Evolutionary conservation across 2,113 vertebrate genomes (phyloP).

Genomic region (Chiloscyllium plagiosum): DNA sequence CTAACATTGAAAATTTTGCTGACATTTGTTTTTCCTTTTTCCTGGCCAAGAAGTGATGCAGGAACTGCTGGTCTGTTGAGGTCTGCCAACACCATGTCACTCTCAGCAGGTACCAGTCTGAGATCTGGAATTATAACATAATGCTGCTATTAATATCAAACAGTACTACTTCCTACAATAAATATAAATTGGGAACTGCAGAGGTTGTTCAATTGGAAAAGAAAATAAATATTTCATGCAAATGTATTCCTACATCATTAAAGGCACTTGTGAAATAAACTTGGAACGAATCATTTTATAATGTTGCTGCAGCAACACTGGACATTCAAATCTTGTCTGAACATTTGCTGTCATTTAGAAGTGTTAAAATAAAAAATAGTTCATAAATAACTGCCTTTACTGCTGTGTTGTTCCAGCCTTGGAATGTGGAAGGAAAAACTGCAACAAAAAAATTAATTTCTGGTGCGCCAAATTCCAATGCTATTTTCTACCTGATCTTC

Average conservation of each 20-base stretch:
- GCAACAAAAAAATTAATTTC: background rate
- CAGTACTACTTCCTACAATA: constrained; percentile 11
- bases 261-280: background rate
- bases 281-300: background rate
- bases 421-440: background rate
- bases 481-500: background rate
- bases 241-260: constrained; percentile 12
- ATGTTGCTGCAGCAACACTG: background rate
- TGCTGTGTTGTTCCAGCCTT: background rate
- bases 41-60: constrained; percentile 16
- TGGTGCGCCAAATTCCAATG: background rate
- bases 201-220: background rate
- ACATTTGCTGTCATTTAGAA: background rate
- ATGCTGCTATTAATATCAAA: constrained; percentile 22
- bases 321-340: background rate
- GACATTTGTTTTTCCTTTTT: background rate
- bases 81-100: background rate
- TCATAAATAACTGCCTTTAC: background rate
- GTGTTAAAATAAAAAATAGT: background rate
- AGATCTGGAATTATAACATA: background rate
- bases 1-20: background rate
- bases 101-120: background rate
- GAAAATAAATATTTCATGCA: background rate
- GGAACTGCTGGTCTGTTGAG: background rate
- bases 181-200: constrained; percentile 5